These are phyloP conservation scores for Epirrhoe alternata DNA, from an alignment of 2,888 invertebrate species.

Conservation along the genomic window DNA sequence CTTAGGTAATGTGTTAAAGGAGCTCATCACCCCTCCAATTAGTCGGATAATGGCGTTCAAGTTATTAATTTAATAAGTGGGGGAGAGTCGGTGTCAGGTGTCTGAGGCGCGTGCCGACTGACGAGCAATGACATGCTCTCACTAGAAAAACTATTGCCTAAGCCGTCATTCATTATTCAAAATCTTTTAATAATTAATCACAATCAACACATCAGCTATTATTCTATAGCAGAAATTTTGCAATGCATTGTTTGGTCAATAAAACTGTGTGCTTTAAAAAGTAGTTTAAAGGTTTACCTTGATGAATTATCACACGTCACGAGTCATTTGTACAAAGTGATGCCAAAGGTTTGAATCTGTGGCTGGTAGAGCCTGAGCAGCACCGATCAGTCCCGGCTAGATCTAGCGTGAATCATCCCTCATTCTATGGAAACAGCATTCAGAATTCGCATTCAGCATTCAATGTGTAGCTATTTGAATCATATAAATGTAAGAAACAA, in stretches of 20 bases:
- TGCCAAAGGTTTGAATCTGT: neutral
- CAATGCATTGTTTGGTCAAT: too few relatives aligned
- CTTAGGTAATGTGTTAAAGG: slow-evolving; percentile 79
- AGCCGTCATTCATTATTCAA: neutral
- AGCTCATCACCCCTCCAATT: slow-evolving; percentile 82
- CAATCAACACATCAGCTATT: too few relatives aligned
- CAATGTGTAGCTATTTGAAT: slow-evolving; percentile 44
- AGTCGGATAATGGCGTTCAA: slow-evolving; percentile 80
- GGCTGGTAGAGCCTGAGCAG: neutral
- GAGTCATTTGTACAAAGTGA: neutral
- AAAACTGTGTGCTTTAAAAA: too few relatives aligned
- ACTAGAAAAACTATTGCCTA: slow-evolving; percentile 3
- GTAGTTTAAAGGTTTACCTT: too few relatives aligned
- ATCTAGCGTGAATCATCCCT: neutral
- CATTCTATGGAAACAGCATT: neutral
- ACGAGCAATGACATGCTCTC: slow-evolving; percentile 22
- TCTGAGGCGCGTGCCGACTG: slow-evolving; percentile 35
- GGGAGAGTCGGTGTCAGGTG: slow-evolving; percentile 55
- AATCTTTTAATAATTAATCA: too few relatives aligned
- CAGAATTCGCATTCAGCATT: slow-evolving; percentile 11
- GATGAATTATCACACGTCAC: too few relatives aligned
- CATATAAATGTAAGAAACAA: slow-evolving; percentile 67
- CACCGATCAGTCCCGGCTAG: neutral
- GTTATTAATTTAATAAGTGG: slow-evolving; percentile 84
- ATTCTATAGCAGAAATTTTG: too few relatives aligned